phyloP scores from a whole-genome alignment of 1,140 invertebrate species.

The Lepidurus packardi region DNA sequence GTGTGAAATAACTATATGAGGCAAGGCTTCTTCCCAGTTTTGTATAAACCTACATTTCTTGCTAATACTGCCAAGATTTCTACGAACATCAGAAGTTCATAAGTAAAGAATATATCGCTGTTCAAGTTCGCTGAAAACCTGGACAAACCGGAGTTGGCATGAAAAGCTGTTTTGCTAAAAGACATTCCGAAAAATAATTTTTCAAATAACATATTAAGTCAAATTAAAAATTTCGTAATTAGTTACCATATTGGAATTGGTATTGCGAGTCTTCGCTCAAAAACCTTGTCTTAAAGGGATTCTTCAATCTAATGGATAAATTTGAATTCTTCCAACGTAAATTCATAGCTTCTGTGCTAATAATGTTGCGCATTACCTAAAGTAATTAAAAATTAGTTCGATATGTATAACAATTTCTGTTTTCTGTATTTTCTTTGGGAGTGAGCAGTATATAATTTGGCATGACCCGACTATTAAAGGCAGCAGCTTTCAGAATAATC shows the following conservation, averaged over 20 bases:
- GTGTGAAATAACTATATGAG: neutral
- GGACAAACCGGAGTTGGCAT: constrained; percentile 33
- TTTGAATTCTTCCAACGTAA: neutral
- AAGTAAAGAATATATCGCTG: constrained; percentile 33
- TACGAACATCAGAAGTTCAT: constrained; percentile 34
- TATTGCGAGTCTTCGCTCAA: constrained; percentile 25
- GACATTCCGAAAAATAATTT: neutral
- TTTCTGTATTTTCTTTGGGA: too few relatives aligned
- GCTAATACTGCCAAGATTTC: constrained; percentile 33
- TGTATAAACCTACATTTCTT: constrained; percentile 30
- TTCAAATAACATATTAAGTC: too few relatives aligned
- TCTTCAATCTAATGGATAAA: neutral
- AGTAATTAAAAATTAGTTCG: neutral
- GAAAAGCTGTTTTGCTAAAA: constrained; percentile 25
- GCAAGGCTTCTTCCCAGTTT: constrained; percentile 31
- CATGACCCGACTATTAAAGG: constrained; percentile 36
- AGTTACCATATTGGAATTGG: constrained; percentile 33
- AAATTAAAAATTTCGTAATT: neutral
- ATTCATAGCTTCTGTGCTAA: neutral
- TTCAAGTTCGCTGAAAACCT: constrained; percentile 29
- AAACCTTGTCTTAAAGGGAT: constrained; percentile 28
- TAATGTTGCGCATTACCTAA: neutral
- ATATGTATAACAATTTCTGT: neutral
- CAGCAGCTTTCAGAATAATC: constrained; percentile 39
- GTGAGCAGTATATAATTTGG: too few relatives aligned